Percentiles rank a stretch among this genome's conserved stretches.
Conservation (phyloP, 2,797 vertebrate genomes). For the Betta splendens region DNA sequence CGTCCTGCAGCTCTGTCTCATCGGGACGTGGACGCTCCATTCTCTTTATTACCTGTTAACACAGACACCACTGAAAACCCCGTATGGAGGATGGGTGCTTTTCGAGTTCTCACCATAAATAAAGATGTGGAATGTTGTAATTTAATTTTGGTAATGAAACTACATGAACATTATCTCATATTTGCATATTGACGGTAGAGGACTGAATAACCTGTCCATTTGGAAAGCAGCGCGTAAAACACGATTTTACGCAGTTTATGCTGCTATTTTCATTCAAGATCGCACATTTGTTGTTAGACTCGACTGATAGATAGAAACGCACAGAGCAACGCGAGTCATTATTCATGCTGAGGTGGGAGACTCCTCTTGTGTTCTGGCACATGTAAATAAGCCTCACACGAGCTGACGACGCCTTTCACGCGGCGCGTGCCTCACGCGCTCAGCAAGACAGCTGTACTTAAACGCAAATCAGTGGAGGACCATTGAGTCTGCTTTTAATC, state of each 20-base stretch:
- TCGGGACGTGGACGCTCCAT: slow-evolving; percentile 25
- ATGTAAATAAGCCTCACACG: slow-evolving; percentile 42
- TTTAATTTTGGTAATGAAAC: no score
- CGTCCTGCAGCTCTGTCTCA: slow-evolving; percentile 27
- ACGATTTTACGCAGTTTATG: not conserved
- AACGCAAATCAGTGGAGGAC: slow-evolving; percentile 7
- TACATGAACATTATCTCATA: no score
- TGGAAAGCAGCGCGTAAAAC: slow-evolving; percentile 1
- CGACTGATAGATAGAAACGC: no score
- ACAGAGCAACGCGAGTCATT: no score
- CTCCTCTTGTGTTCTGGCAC: slow-evolving; percentile 13
- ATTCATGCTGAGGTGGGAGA: no score
- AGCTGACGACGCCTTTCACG: slow-evolving; percentile 23
- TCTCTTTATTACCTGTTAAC: slow-evolving; percentile 54
- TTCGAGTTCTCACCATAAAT: slow-evolving; percentile 17
- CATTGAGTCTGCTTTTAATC: no score
- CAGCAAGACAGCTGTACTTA: slow-evolving; percentile 24
- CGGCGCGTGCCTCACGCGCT: slow-evolving; percentile 41
- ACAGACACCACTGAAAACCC: slow-evolving; percentile 20
- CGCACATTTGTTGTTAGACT: not conserved
- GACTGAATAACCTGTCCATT: no score
- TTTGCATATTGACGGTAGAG: no score
- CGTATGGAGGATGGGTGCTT: slow-evolving; percentile 15
- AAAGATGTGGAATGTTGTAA: not conserved
- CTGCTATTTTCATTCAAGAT: accelerated